Evolutionary conservation across 1,140 invertebrate genomes (phyloP), one percentile per base, ranked within the genome.

Genomic region (Drosophila kepulauana): DNA sequence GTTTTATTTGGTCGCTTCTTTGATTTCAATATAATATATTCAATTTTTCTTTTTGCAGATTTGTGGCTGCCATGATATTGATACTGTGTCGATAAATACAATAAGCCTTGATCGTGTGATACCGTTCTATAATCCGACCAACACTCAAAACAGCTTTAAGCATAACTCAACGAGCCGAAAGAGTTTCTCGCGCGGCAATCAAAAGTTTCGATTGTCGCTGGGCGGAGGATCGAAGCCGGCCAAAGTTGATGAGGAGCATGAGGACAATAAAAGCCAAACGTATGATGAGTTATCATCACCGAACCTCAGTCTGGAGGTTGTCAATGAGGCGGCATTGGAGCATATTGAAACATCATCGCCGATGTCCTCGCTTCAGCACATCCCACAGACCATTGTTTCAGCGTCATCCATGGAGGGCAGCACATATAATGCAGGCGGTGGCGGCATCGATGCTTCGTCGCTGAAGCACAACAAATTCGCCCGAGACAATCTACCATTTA

Each of bases 131-230:
- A 82, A 92, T 79, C 90, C 91, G 49, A 59, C 88, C 7, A 91
- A 91, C 65, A 57, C 87, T 6, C 61, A 82, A 41, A 58, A 82
- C 15, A 80, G 72, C 54, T 95, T 95, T 71, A 93, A 93, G 73
- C 94, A 94, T 82, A 94, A 95, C 48, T 94, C 95, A 88, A 94
- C 94, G 8, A 91, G 95, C 38, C 93, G 96, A n/a, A 96, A 96
- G 90, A 96, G 95, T 87, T 96, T 96, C 76, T 95, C 94, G 11
- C 95, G 94, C 63, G 94, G 88, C 28, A 91, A 81, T 62, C 90
- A 88, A 63, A 93, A 91, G 61, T 72, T 92, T 28, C 69, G 88
- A 0, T 59, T 92, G 13, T 92, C 92, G 0, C 45, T 92, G 38
- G 79, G 82, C 0, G 80, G 63, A 4, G 78, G 63, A 16, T 59